Percentiles rank a stretch among this genome's conserved stretches.
phyloP scores from a whole-genome alignment of 1,140 invertebrate genomes.

The Diuraphis noxia region DNA sequence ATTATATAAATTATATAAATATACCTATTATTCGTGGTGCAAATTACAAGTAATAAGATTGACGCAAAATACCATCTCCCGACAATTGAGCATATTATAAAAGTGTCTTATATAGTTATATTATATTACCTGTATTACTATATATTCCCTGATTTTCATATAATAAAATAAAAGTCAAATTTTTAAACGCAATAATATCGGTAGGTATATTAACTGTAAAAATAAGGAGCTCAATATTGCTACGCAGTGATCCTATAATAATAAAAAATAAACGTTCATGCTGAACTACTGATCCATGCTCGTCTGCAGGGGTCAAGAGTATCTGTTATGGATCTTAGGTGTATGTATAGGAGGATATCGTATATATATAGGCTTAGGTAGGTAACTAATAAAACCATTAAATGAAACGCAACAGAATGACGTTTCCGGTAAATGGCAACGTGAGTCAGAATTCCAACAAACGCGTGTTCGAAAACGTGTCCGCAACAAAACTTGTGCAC shows the following conservation, averaged over 20 bases:
- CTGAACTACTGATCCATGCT: not conserved
- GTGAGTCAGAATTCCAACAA: not conserved
- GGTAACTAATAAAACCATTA: not conserved
- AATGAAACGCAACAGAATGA: not conserved
- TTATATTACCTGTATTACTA: not conserved
- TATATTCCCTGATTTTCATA: not conserved
- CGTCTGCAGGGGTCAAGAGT: not conserved
- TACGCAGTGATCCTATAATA: not conserved
- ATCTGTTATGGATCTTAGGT: not conserved
- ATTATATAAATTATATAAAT: too few species aligned
- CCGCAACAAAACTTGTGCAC: not conserved
- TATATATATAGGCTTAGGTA: too few species aligned
- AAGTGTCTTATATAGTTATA: not conserved
- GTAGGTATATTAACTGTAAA: not conserved
- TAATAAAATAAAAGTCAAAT: not conserved
- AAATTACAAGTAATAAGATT: too few species aligned
- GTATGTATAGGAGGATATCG: not conserved
- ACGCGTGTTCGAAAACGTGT: not conserved
- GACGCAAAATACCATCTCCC: too few species aligned
- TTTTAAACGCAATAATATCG: not conserved
- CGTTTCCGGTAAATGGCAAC: not conserved
- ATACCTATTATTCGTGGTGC: too few species aligned
- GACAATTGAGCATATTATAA: not conserved
- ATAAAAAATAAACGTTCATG: not conserved
- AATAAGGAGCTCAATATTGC: not conserved